A percentile compares a stretch with the other conserved stretches of the same genome.
These are phyloP conservation scores for Gasterosteus aculeatus DNA, from an alignment of 2,113 vertebrate genomes.

Conservation along the genomic window DNA sequence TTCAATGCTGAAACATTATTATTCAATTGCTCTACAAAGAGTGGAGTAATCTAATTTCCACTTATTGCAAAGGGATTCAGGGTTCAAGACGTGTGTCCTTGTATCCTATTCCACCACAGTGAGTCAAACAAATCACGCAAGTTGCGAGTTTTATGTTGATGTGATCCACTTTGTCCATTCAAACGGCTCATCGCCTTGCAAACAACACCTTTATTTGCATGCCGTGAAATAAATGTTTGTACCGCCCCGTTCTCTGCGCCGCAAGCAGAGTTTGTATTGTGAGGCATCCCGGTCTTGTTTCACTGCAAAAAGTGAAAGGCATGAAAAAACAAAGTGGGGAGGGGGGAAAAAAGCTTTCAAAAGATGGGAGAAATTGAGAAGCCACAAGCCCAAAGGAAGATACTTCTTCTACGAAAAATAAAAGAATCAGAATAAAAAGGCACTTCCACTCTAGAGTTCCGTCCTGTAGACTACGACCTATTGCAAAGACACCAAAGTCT, in stretches of 20 bases:
- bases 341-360: too few species aligned
- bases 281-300: background rate
- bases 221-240: constrained; percentile 1
- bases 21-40: constrained; percentile 32
- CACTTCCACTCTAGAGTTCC: too few species aligned
- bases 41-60: constrained; percentile 14
- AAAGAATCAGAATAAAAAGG: background rate
- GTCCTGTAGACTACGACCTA: background rate
- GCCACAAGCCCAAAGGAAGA: background rate
- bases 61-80: constrained; percentile 7
- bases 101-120: constrained; percentile 26
- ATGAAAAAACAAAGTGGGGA: background rate
- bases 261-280: background rate
- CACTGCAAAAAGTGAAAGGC: background rate
- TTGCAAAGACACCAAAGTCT: background rate
- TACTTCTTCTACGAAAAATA: background rate
- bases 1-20: constrained; percentile 45
- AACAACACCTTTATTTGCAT: constrained; percentile 29
- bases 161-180: constrained; percentile 2
- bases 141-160: constrained; percentile 17
- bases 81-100: constrained; percentile 5
- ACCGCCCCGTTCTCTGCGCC: background rate
- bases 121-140: constrained; percentile 3
- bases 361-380: accelerated
- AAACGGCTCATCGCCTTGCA: background rate